Conservation (phyloP, 2,113 vertebrate genomes). For the Bucco capensis region DNA sequence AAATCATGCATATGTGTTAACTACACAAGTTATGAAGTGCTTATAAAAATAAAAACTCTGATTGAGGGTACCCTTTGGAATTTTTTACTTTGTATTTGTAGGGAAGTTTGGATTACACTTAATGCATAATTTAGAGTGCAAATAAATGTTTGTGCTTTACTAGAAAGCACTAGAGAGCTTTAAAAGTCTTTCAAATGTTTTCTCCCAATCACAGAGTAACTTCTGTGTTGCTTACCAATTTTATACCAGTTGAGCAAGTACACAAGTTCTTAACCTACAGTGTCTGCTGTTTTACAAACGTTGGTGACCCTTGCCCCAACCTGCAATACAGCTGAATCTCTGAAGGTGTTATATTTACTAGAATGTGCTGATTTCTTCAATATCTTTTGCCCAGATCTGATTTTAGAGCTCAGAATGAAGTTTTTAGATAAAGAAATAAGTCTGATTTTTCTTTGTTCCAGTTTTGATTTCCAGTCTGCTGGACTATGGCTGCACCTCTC, state of each 20-base stretch:
- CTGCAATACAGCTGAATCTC: not conserved
- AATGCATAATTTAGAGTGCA: not conserved
- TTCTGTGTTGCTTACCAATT: not conserved
- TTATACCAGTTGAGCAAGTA: not conserved
- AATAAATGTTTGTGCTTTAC: not conserved
- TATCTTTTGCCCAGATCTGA: not conserved
- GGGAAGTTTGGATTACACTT: not conserved
- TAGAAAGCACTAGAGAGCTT: not conserved
- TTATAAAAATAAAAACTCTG: not conserved
- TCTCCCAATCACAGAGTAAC: not conserved
- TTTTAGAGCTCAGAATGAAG: not conserved
- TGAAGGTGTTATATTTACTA: not conserved
- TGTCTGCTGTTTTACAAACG: not conserved
- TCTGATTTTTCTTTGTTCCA: constrained; percentile 41
- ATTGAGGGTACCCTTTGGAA: not conserved
- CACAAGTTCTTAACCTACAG: not conserved
- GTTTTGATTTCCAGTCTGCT: constrained; percentile 74
- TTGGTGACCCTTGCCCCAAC: not conserved
- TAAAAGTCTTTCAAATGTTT: not conserved
- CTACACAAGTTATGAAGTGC: not conserved
- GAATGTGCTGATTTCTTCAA: not conserved
- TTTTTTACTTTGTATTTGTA: not conserved
- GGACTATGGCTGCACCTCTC: constrained; percentile 49
- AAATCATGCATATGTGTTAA: not conserved
- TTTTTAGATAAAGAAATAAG: not conserved